These are phyloP conservation scores for Auanema sp. DNA, from an alignment of 2,888 invertebrate genomes.

Conservation along the genomic window DNA sequence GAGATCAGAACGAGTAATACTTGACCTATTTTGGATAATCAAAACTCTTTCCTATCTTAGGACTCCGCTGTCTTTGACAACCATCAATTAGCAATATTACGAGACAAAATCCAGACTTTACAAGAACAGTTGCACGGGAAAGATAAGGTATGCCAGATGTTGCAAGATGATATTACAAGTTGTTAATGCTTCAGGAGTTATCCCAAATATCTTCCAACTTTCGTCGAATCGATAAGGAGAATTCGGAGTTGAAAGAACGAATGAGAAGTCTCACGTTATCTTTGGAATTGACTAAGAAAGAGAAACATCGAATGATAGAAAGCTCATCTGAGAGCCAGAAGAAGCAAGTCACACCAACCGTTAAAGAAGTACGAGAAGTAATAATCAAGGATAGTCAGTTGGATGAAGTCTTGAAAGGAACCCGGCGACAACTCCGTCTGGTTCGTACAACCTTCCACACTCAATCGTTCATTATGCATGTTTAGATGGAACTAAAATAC, in stretches of 20 bases:
- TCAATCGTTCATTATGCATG: neutral
- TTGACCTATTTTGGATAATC: no score
- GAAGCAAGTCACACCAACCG: neutral
- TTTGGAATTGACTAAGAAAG: neutral
- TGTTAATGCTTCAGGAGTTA: no score
- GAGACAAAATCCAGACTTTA: no score
- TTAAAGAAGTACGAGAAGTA: neutral
- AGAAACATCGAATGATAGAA: neutral
- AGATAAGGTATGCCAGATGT: neutral
- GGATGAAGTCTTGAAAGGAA: constrained; percentile 12
- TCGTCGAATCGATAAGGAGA: neutral
- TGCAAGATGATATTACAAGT: no score
- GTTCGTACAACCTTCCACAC: neutral
- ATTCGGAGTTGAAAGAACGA: neutral
- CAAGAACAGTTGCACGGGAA: no score
- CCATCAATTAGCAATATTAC: no score
- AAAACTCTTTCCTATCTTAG: no score
- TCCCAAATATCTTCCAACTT: neutral
- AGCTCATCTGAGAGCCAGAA: neutral
- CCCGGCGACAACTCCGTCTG: constrained; percentile 10
- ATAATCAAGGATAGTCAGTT: neutral
- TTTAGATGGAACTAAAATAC: constrained; percentile 20
- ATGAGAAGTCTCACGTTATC: neutral
- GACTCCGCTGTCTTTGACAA: no score
- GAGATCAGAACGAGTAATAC: no score